Evolutionary conservation across 2,888 invertebrate genomes (phyloP).

Genomic region (Nebria brevicollis): DNA sequence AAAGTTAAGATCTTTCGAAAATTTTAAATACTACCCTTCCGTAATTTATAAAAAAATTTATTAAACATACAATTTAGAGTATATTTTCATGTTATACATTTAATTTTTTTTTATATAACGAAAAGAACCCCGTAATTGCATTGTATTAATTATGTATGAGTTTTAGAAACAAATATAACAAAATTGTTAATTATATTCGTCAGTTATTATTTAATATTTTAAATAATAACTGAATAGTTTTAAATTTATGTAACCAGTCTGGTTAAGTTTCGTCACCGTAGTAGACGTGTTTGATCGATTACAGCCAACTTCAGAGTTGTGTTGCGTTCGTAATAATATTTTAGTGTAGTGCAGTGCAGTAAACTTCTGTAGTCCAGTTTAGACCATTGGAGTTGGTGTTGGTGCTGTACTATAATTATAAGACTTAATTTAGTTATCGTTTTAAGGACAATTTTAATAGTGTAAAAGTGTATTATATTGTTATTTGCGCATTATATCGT

Average conservation of each 20-base stretch:
- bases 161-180: too few species aligned
- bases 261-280: too few species aligned
- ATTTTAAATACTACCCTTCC: neutral
- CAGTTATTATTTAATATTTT: too few species aligned
- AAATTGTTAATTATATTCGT: too few species aligned
- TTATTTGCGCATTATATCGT: slow-evolving; percentile 25
- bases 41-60: neutral
- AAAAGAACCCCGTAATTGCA: too few species aligned
- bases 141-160: too few species aligned
- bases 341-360: slow-evolving; percentile 13
- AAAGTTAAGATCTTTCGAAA: neutral
- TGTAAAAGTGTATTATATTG: slow-evolving; percentile 33
- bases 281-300: neutral
- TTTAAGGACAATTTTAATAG: slow-evolving; percentile 23
- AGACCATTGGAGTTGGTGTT: slow-evolving; percentile 30
- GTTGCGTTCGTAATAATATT: neutral
- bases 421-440: slow-evolving; percentile 33
- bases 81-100: neutral
- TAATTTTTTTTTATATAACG: neutral
- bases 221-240: too few species aligned
- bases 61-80: neutral
- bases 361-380: slow-evolving; percentile 35
- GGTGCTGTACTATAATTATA: slow-evolving; percentile 31
- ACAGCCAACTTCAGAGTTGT: slow-evolving; percentile 8
- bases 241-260: too few species aligned